These are phyloP conservation scores for Oxystoma pomonae DNA, from an alignment of 2,888 invertebrate species.

Conservation along the genomic window DNA sequence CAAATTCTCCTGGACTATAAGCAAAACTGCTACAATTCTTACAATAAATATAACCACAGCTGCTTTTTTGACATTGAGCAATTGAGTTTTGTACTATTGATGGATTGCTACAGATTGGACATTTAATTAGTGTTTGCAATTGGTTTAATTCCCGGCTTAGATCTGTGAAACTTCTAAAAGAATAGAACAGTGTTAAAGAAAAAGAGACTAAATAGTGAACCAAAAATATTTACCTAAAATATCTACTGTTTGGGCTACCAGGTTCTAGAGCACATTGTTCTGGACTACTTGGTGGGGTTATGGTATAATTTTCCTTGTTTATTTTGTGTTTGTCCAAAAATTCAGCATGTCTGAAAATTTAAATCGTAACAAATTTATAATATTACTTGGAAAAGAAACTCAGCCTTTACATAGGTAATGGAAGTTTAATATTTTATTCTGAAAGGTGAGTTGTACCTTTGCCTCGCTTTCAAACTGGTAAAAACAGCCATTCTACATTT, in stretches of 20 bases:
- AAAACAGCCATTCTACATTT: conserved; percentile 28
- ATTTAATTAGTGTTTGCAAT: conserved; percentile 39
- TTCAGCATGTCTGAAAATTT: conserved; percentile 25
- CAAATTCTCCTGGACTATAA: conserved; percentile 38
- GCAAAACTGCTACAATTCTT: conserved; percentile 40
- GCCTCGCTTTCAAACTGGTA: conserved; percentile 16
- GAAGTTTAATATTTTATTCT: too few species aligned
- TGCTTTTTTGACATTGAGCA: conserved; percentile 38
- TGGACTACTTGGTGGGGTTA: conserved; percentile 39
- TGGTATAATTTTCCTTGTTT: conserved; percentile 38
- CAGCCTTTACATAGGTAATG: too few species aligned
- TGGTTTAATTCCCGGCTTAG: conserved; percentile 29
- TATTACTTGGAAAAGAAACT: too few species aligned
- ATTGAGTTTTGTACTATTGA: conserved; percentile 41
- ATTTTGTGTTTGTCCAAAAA: conserved; percentile 29
- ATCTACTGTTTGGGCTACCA: conserved; percentile 25
- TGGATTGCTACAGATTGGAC: conserved; percentile 36
- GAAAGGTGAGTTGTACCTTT: too few species aligned
- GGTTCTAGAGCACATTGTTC: conserved; percentile 27
- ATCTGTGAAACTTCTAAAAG: neutral
- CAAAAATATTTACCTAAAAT: conserved; percentile 30
- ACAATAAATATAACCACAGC: conserved; percentile 43
- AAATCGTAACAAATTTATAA: too few species aligned
- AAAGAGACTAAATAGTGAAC: neutral
- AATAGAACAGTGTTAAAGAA: neutral